Evolutionary conservation across 2,888 invertebrate species (phyloP).

Genomic region (Atrina japonica): DNA sequence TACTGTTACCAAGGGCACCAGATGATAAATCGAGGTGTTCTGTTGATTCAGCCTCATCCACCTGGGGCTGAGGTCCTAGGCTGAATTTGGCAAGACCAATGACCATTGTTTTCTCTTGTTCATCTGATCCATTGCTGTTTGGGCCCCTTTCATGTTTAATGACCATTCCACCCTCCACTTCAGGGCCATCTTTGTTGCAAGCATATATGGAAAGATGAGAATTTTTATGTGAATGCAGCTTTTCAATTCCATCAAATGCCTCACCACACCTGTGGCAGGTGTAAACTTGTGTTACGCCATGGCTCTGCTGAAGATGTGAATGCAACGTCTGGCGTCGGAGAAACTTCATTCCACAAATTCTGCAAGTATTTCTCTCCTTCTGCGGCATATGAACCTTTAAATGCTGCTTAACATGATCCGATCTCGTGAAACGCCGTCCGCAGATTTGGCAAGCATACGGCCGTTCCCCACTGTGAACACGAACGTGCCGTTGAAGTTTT

Average conservation of each 20-base stretch:
- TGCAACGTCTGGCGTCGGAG: slow-evolving; percentile 60
- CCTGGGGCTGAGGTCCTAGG: slow-evolving; percentile 56
- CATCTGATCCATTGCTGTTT: slow-evolving; percentile 20
- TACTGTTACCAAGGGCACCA: no score
- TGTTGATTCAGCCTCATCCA: slow-evolving; percentile 11
- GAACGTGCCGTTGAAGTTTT: slow-evolving; percentile 69
- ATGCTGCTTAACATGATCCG: slow-evolving; percentile 73
- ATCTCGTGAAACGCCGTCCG: slow-evolving; percentile 67
- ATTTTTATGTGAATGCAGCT: slow-evolving; percentile 64
- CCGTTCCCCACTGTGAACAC: slow-evolving; percentile 70
- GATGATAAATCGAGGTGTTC: no score
- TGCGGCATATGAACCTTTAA: slow-evolving; percentile 68
- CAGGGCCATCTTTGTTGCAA: slow-evolving; percentile 30
- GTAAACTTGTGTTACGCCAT: slow-evolving; percentile 60
- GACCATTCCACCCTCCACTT: slow-evolving; percentile 33
- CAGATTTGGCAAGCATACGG: slow-evolving; percentile 69
- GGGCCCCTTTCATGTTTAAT: slow-evolving; percentile 36
- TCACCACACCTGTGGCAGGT: slow-evolving; percentile 70
- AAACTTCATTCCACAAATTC: slow-evolving; percentile 67
- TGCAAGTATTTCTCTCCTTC: slow-evolving; percentile 64
- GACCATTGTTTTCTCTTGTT: slow-evolving; percentile 30
- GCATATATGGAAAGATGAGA: slow-evolving; percentile 41
- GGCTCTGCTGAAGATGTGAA: slow-evolving; percentile 61
- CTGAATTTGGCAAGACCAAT: slow-evolving; percentile 65
- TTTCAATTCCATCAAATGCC: slow-evolving; percentile 64